Conservation (phyloP, 2,113 vertebrate genomes). For the Chloropsis cyanopogon region DNA sequence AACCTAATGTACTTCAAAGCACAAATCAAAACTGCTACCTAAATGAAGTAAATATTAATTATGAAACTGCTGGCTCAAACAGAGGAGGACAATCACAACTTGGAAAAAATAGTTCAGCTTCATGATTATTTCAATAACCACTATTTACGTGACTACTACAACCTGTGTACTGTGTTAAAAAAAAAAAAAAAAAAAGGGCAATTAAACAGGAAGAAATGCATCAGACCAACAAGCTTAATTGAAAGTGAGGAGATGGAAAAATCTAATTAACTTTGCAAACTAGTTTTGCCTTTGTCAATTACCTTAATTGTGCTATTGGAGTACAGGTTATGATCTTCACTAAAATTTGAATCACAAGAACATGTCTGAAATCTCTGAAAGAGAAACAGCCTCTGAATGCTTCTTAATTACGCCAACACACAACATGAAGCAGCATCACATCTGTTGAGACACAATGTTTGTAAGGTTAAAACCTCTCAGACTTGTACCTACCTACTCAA, state of each 20-base stretch:
- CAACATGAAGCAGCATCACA: background rate
- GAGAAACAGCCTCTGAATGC: background rate
- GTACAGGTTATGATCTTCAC: slow-evolving; percentile 50
- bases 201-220: slow-evolving; percentile 65
- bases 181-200: slow-evolving; percentile 36
- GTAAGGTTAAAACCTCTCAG: background rate
- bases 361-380: slow-evolving; percentile 23
- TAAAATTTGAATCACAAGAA: slow-evolving; percentile 42
- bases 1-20: background rate
- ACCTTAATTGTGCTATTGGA: slow-evolving; percentile 69
- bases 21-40: slow-evolving; percentile 29
- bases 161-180: slow-evolving; percentile 11
- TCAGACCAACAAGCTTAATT: slow-evolving; percentile 75
- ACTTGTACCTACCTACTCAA: background rate
- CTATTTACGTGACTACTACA: slow-evolving; percentile 48
- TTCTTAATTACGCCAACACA: background rate
- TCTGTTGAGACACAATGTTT: background rate
- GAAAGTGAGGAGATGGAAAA: slow-evolving; percentile 78
- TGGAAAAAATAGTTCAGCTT: slow-evolving; percentile 42
- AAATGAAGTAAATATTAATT: slow-evolving; percentile 63
- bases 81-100: slow-evolving; percentile 56
- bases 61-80: slow-evolving; percentile 35
- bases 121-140: slow-evolving; percentile 58
- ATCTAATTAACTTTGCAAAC: slow-evolving; percentile 82
- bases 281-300: slow-evolving; percentile 78